Base-by-base conservation (phyloP, 2,888 invertebrate genomes). In the Luperina nickerlii region DNA sequence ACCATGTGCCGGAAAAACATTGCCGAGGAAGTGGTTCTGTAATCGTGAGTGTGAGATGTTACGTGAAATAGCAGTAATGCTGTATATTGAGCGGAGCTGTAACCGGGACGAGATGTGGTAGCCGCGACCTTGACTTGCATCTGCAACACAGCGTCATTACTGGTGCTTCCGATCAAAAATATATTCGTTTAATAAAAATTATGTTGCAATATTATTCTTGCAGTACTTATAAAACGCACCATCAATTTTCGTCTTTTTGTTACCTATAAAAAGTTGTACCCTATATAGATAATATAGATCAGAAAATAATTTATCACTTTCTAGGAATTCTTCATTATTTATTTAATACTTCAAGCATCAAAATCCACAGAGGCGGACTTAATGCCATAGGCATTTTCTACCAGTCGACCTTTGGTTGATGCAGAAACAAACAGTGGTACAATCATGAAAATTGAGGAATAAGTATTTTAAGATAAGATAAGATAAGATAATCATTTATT, bases 101-200 rank as follows among this genome's bases (percentile, higher is more conserved):
- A 66, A 2, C 72, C 69, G 75, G 80, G 42, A 27, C 48, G 42
- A 74, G 73, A 70, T 84, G 75, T 73, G 84, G 69, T 15, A n/a
- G 68, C n/a, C 72, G 51, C 27, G 72, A 72, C 84, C 84, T 76
- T 83, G 84, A 57, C 84, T 75, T 63, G 84, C 66, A 65, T 83
- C 73, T 54, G 83, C 60, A 62, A 20, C 54, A 67, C 63, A 51
- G 42, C 66, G 32, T 9, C 38, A 66, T 76, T 70, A 68, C 71
- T 73, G 51, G 42, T 18, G 48, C 62, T 62, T 38, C 6, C 45
- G 38, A 62, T 67, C 60, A 27, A 0, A 20, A 71, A 62, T 13
- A n/a, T 18, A 32, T 45, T 57, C 13, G 18, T 27, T 13, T 8
- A 24, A 45, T 45, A 11, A 45, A 45, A 42, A 27, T 51, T 20